Evolutionary conservation across 2,113 vertebrate genomes (phyloP).

Genomic region (Platysternon megacephalum): DNA sequence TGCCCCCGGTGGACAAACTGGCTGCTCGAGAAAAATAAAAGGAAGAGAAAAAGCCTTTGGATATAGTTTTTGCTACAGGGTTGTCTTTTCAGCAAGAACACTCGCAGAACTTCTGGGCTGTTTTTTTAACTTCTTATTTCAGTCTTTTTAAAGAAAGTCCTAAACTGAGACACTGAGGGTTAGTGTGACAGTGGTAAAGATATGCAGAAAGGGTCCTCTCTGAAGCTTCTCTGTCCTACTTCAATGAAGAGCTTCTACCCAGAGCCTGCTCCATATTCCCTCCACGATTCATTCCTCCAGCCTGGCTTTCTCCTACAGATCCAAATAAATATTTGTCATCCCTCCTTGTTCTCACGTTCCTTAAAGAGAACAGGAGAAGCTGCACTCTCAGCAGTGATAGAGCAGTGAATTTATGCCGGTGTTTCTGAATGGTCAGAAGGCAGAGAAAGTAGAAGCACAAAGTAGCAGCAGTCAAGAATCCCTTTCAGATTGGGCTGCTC

Average conservation of each 20-base stretch:
- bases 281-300: background rate
- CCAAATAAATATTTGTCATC: background rate
- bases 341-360: background rate
- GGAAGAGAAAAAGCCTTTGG: background rate
- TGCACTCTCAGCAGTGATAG: constrained; percentile 1
- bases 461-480: background rate
- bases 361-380: background rate
- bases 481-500: background rate
- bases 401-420: background rate
- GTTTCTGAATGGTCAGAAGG: background rate
- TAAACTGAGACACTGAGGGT: background rate
- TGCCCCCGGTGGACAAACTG: background rate
- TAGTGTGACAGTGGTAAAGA: background rate
- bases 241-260: background rate
- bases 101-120: background rate
- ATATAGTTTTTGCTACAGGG: background rate
- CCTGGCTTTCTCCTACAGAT: background rate
- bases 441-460: background rate
- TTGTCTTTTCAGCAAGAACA: background rate
- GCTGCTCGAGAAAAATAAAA: background rate
- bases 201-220: background rate
- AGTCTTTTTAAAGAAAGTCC: background rate
- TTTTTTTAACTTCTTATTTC: background rate
- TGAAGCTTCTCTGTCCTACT: background rate
- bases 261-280: background rate